Evolutionary conservation across 2,888 invertebrate genomes (phyloP), one percentile per base, ranked within the genome.

Genomic region (Nemurella pictetii): DNA sequence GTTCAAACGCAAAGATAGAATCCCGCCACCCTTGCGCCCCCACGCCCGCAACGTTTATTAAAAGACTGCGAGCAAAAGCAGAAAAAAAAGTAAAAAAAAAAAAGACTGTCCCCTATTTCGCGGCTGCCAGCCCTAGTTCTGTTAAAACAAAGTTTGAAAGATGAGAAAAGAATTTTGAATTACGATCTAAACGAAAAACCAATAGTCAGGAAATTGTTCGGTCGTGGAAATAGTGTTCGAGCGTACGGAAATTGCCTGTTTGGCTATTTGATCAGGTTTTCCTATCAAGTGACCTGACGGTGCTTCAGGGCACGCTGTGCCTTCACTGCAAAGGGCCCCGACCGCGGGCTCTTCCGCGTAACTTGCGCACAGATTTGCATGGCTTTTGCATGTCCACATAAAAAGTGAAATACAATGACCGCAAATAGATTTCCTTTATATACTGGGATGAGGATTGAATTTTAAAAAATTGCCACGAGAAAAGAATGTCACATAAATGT

Each of bases 221-320:
- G 82, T 27, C 30, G 27, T 1, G 12, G 9, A 4, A 28, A 27
- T 26, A 15, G 27, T 72, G 15, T 25, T 55, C 28, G 78, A 30
- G 9, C 4, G n/a, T n/a, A 82, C 26, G 82, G 82, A 82, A 82
- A 82, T 82, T 82, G 82, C 29, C 82, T 82, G 55, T 82, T 72
- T 9, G 82, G 55, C 36, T 82, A 36, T 82, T 80, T 72, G 82
- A 82, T 82, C 55, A 25, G 55, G 72, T 82, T 82, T 26, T 27
- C 30, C 78, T 28, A 55, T 55, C 55, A 55, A 55, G 55, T 55
- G 55, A 55, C 55, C 55, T 20, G 2, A 20, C 55, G 55, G 15
- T 55, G 55, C 55, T 12, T 55, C 20, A 20, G 55, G 55, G 5
- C 12, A 55, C 9, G 1, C 55, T 12, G 55, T 20, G 2, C 20